Conservation (phyloP, 1,140 invertebrate species). For the Lethocerus indicus region DNA sequence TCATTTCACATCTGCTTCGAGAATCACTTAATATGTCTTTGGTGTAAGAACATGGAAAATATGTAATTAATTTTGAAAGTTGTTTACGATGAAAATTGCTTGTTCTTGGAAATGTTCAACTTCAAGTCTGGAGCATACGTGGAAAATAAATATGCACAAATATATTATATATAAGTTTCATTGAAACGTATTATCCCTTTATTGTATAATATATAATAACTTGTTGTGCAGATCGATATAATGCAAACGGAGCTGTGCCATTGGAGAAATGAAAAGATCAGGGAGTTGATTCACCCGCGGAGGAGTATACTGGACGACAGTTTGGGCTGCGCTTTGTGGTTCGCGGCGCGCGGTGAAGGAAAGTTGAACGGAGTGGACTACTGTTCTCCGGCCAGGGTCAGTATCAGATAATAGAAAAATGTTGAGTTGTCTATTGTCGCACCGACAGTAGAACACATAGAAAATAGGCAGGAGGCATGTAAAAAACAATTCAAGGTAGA, state of each 20-base stretch:
- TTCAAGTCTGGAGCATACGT: too few species aligned
- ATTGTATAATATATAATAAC: neutral
- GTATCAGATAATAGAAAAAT: too few species aligned
- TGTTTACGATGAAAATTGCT: too few species aligned
- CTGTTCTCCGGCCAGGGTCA: conserved; percentile 46
- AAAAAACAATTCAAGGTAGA: too few species aligned
- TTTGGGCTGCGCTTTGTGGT: conserved; percentile 87
- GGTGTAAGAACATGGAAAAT: too few species aligned
- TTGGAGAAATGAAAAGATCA: conserved; percentile 35
- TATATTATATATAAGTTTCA: neutral
- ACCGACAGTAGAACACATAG: too few species aligned
- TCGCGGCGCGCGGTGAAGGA: conserved; percentile 65
- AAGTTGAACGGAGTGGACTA: conserved; percentile 26
- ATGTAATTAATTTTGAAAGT: too few species aligned
- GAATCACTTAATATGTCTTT: too few species aligned
- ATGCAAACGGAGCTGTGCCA: conserved; percentile 41
- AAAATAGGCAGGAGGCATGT: too few species aligned
- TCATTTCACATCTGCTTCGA: too few species aligned
- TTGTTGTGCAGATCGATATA: conserved; percentile 51
- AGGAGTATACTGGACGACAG: conserved; percentile 89
- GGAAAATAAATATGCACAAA: neutral
- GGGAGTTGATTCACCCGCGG: conserved; percentile 64
- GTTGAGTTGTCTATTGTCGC: too few species aligned
- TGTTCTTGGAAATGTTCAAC: too few species aligned
- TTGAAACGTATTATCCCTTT: neutral